Conservation (phyloP, 2,113 vertebrate genomes). For the Myiopsitta monachus region DNA sequence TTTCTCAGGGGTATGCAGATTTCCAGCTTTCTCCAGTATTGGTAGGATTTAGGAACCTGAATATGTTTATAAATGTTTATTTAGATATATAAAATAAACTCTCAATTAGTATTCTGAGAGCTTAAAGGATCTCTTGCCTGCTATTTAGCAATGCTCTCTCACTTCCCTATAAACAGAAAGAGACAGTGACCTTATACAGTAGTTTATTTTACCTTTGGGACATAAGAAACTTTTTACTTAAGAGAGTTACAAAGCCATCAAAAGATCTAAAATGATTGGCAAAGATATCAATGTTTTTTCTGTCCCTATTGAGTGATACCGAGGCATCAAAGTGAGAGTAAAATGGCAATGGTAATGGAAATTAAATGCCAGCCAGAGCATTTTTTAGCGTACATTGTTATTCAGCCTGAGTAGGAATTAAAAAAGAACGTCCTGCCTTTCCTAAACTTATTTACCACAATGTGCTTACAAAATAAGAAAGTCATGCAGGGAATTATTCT, state of each 20-base stretch:
- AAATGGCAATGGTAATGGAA: background rate
- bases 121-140: background rate
- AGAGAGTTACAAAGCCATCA: background rate
- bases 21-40: background rate
- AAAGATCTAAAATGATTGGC: background rate
- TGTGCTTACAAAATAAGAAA: background rate
- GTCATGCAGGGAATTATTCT: background rate
- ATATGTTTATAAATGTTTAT: background rate
- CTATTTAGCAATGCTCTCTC: background rate
- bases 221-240: background rate
- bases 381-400: background rate
- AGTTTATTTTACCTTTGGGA: background rate
- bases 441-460: background rate
- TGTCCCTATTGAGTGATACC: background rate
- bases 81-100: background rate
- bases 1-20: background rate
- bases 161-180: background rate
- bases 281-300: background rate
- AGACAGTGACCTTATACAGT: background rate
- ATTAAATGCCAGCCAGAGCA: background rate
- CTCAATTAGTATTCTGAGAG: background rate
- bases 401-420: background rate
- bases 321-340: background rate
- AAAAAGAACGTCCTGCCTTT: background rate
- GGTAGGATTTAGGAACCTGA: background rate